phyloP scores from a whole-genome alignment of 1,140 invertebrate species.

The Teleogryllus occipitalis region DNA sequence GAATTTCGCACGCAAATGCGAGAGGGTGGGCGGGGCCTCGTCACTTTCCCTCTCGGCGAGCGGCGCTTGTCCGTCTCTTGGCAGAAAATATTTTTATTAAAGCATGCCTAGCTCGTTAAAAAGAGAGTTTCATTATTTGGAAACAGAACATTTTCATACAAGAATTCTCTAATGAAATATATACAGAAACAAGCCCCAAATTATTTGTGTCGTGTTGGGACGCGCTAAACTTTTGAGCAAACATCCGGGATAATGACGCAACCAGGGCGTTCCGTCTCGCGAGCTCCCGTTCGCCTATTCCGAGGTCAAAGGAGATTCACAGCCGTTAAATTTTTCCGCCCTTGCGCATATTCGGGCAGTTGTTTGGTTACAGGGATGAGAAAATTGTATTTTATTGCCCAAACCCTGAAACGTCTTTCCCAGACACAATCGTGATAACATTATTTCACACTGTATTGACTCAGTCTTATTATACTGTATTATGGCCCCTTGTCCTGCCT shows the following conservation, averaged over 20 bases:
- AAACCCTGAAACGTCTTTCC: not conserved
- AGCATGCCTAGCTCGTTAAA: not conserved
- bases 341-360: not conserved
- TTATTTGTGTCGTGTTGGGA: not conserved
- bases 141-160: not conserved
- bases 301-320: not conserved
- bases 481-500: not conserved
- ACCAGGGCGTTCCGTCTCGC: not conserved
- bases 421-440: not conserved
- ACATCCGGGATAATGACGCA: not conserved
- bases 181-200: not conserved
- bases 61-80: not conserved
- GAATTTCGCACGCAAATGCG: not conserved
- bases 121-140: not conserved
- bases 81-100: not conserved
- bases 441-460: not conserved
- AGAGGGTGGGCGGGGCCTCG: not conserved
- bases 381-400: not conserved
- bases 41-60: not conserved
- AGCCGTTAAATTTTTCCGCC: not conserved
- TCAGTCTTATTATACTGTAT: not conserved
- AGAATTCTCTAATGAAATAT: not conserved
- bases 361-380: not conserved
- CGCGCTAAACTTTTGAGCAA: not conserved
- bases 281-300: not conserved